Evolutionary conservation across 2,113 vertebrate genomes (phyloP), one percentile per base, ranked within the genome.

Genomic region (Trogon melanurus): DNA sequence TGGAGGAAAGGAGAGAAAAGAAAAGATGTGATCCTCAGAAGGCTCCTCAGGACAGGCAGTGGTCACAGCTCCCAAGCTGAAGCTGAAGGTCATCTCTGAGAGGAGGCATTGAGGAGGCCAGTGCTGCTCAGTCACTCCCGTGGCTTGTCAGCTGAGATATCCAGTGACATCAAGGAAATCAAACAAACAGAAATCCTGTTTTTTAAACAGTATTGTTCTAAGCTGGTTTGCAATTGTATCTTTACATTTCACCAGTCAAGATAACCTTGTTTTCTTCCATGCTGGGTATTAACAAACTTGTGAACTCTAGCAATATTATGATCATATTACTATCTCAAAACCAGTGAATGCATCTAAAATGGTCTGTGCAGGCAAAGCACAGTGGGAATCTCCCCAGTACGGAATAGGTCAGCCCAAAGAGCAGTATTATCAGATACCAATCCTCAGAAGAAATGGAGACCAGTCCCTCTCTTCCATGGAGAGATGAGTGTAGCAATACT

Each of bases 151-250:
- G 57, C 2, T 6, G 23, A 79, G 53, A 50, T 5, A 27, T n/a
- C 11, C 48, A 72, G 45, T 8, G 11, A 62, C 16, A 74, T 2
- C 0, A 0, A 72, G 6, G 30, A 84, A 80, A 74, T 30, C 1
- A 67, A 88, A 83, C 19, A 44, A 79, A 69, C 2, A 73, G 22
- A 72, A 93, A 86, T 30, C 16, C 11, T 69, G 8, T 1, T 17
- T 57, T 41, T 79, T 29, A 69, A 91, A 78, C 10, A 36, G 5
- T 67, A 9, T 44, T 83, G 18, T 73, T 73, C 50, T 34, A 86
- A 57, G 29, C 8, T 51, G 6, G 1, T 47, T 72, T 53, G 26
- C 30, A 70, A 34, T 76, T 38, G 1, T 48, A 44, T 44, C 16
- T 54, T 73, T 61, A 65, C 11, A 38, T 62, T 91, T 85, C 53